phyloP scores from a whole-genome alignment of 2,797 vertebrate genomes.

The Chelon labrosus region DNA sequence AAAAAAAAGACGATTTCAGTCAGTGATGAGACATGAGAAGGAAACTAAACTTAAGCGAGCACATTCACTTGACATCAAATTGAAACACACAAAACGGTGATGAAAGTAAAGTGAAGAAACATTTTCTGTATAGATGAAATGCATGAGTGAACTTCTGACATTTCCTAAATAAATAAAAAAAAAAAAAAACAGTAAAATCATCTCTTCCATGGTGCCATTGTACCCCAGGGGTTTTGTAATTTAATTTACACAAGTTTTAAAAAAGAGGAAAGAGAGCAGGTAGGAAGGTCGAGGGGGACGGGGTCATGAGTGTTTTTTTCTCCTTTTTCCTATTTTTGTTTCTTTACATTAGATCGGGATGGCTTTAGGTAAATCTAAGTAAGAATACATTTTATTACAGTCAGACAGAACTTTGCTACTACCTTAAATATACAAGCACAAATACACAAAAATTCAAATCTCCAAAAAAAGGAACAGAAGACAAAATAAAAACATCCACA shows the following conservation, averaged over 20 bases:
- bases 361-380: slow-evolving; percentile 87
- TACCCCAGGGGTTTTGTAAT: slow-evolving; percentile 72
- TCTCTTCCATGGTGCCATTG: slow-evolving; percentile 76
- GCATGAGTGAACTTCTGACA: slow-evolving; percentile 57
- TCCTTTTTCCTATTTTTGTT: slow-evolving; percentile 82
- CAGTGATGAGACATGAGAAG: slow-evolving; percentile 50
- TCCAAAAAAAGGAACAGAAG: slow-evolving; percentile 70
- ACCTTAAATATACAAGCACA: slow-evolving; percentile 90
- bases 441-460: slow-evolving; percentile 86
- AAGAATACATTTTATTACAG: slow-evolving; percentile 89
- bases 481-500: slow-evolving; percentile 85
- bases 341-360: slow-evolving; percentile 87
- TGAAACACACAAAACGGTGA: slow-evolving; percentile 60
- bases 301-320: slow-evolving; percentile 76
- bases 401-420: slow-evolving; percentile 88
- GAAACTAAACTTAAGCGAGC: slow-evolving; percentile 59
- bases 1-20: slow-evolving; percentile 33
- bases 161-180: slow-evolving; percentile 75
- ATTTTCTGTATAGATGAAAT: slow-evolving; percentile 58
- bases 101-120: slow-evolving; percentile 44
- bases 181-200: slow-evolving; percentile 60
- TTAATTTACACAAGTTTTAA: slow-evolving; percentile 83
- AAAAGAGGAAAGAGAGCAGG: slow-evolving; percentile 74
- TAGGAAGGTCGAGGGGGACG: slow-evolving; percentile 53
- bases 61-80: slow-evolving; percentile 76